Percentiles rank a stretch among this genome's conserved stretches.
These are phyloP conservation scores for Drosophila pseudoananassae DNA, from an alignment of 1,140 invertebrate species.

Conservation along the genomic window DNA sequence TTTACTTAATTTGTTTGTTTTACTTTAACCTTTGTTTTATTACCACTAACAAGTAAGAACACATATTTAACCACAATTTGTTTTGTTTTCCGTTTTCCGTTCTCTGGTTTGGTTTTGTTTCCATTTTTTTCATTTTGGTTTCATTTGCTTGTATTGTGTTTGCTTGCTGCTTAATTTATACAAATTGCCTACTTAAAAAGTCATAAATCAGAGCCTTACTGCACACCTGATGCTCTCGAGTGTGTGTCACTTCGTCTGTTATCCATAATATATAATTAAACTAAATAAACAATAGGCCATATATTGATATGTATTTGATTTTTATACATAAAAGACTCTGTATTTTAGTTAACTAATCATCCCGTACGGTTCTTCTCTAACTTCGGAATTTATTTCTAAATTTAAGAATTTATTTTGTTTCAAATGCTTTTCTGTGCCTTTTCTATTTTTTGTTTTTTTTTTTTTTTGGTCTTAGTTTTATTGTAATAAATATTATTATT, in stretches of 20 bases:
- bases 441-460: slow-evolving; percentile 20
- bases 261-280: slow-evolving; percentile 67
- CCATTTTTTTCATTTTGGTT: slow-evolving; percentile 22
- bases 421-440: slow-evolving; percentile 75
- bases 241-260: slow-evolving; percentile 18
- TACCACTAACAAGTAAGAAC: slow-evolving; percentile 83
- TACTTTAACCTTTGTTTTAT: slow-evolving; percentile 67
- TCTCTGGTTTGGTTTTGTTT: slow-evolving; percentile 30
- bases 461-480: neutral
- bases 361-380: slow-evolving; percentile 16
- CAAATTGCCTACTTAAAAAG: slow-evolving; percentile 80
- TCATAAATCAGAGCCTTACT: slow-evolving; percentile 78
- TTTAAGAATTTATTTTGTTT: slow-evolving; percentile 56
- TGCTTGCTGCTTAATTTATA: slow-evolving; percentile 65
- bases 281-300: slow-evolving; percentile 83
- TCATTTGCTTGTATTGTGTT: slow-evolving; percentile 38
- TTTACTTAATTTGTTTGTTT: slow-evolving; percentile 39
- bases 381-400: slow-evolving; percentile 30
- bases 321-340: slow-evolving; percentile 83
- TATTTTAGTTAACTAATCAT: slow-evolving; percentile 66
- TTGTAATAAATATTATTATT: slow-evolving; percentile 17
- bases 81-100: slow-evolving; percentile 61
- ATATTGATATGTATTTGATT: slow-evolving; percentile 84
- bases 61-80: slow-evolving; percentile 83
- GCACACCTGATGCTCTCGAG: slow-evolving; percentile 52